Evolutionary conservation across 2,888 invertebrate species (phyloP).

Genomic region (Patella depressa): DNA sequence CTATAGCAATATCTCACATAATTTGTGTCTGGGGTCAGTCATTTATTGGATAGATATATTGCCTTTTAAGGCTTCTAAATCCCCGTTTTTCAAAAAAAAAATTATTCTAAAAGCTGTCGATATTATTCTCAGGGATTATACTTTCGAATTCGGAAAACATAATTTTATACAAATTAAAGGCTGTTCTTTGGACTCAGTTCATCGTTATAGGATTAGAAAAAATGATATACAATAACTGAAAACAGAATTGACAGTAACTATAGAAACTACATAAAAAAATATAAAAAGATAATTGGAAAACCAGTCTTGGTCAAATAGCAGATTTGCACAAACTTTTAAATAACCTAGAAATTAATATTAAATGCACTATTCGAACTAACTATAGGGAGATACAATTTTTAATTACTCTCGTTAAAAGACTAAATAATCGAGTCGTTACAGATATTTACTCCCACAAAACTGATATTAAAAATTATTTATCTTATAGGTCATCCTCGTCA

Average conservation of each 20-base stretch:
- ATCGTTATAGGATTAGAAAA: too few species aligned
- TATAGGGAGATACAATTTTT: not conserved
- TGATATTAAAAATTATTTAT: not conserved
- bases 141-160: not conserved
- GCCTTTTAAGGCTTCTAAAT: not conserved
- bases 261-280: too few species aligned
- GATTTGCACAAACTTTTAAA: not conserved
- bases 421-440: not conserved
- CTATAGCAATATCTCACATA: not conserved
- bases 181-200: too few species aligned
- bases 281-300: too few species aligned
- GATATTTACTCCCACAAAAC: too few species aligned
- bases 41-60: not conserved
- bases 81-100: not conserved
- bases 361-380: not conserved
- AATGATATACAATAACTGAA: too few species aligned
- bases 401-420: too few species aligned
- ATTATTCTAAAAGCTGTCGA: not conserved
- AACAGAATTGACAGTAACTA: too few species aligned
- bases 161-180: too few species aligned
- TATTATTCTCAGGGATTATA: not conserved
- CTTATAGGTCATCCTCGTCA: too few species aligned
- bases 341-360: not conserved
- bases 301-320: not conserved
- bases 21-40: not conserved